Evolutionary conservation across 2,888 invertebrate species (phyloP).

Genomic region (Lochmaea capreae): DNA sequence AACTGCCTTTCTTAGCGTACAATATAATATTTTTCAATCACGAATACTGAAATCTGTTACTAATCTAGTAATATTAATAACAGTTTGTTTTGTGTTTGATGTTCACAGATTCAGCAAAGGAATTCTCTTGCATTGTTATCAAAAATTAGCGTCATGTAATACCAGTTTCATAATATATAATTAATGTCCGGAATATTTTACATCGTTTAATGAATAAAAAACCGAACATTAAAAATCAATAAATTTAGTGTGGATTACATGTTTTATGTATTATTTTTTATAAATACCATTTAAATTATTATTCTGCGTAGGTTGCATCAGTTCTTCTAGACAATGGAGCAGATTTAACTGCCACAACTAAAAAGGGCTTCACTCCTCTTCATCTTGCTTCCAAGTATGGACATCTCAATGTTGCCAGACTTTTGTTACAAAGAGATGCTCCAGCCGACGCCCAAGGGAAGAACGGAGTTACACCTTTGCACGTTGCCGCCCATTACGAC

Average conservation of each 20-base stretch:
- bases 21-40: no score
- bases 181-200: no score
- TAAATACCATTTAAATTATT: neutral
- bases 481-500: slow-evolving; percentile 98
- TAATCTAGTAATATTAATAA: no score
- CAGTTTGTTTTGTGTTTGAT: no score
- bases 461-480: slow-evolving; percentile 95
- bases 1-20: no score
- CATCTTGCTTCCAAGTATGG: slow-evolving; percentile 98
- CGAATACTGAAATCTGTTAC: no score
- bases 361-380: slow-evolving; percentile 96
- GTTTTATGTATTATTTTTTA: no score
- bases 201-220: no score
- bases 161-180: no score
- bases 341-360: slow-evolving; percentile 89
- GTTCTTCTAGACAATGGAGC: slow-evolving; percentile 93
- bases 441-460: slow-evolving; percentile 88
- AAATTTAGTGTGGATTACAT: no score
- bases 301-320: slow-evolving; percentile 75
- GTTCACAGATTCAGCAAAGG: neutral
- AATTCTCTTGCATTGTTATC: neutral
- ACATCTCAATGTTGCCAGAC: slow-evolving; percentile 87
- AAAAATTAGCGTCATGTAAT: no score
- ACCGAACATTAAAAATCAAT: no score
- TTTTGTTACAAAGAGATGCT: slow-evolving; percentile 89